Percentiles rank a stretch among this genome's conserved stretches.
phyloP scores from a whole-genome alignment of 2,113 vertebrate species.

The Scartelaos histophorus region DNA sequence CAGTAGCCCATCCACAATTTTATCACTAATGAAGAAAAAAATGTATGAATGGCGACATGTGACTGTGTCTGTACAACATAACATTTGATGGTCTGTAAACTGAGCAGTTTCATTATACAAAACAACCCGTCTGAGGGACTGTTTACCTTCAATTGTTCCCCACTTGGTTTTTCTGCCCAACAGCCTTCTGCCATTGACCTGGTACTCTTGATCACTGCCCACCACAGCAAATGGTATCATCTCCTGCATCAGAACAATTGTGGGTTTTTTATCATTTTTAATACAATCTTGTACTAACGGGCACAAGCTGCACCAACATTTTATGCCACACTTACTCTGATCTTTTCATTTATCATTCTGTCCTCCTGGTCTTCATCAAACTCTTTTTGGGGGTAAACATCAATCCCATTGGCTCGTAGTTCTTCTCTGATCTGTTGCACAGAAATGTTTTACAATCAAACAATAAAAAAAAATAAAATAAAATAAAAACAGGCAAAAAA shows the following conservation, averaged over 20 bases:
- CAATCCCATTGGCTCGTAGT: constrained; percentile 91
- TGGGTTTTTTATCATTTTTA: too few species aligned
- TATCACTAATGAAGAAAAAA: background rate
- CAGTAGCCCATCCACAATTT: background rate
- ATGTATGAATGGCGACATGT: background rate
- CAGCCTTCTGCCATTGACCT: constrained; percentile 94
- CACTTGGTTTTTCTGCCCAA: constrained; percentile 98
- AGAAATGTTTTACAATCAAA: background rate
- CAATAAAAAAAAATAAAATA: too few species aligned
- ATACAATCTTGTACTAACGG: too few species aligned
- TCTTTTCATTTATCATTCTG: constrained; percentile 93
- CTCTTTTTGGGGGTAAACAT: constrained; percentile 96
- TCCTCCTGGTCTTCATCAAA: constrained; percentile 97
- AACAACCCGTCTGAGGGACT: background rate
- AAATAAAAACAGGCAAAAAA: too few species aligned
- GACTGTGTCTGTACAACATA: background rate
- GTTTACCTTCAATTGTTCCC: constrained; percentile 97
- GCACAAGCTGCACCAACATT: background rate
- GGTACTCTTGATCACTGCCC: constrained; percentile 97
- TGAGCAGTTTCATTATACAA: too few species aligned
- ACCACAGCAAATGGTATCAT: constrained; percentile 99
- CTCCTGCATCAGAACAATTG: constrained; percentile 76
- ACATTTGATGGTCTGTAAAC: too few species aligned
- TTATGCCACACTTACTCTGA: constrained; percentile 81
- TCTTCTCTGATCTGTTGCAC: constrained; percentile 88